These are phyloP conservation scores for Centruroides vittatus DNA, from an alignment of 1,140 invertebrate genomes.

Conservation along the genomic window DNA sequence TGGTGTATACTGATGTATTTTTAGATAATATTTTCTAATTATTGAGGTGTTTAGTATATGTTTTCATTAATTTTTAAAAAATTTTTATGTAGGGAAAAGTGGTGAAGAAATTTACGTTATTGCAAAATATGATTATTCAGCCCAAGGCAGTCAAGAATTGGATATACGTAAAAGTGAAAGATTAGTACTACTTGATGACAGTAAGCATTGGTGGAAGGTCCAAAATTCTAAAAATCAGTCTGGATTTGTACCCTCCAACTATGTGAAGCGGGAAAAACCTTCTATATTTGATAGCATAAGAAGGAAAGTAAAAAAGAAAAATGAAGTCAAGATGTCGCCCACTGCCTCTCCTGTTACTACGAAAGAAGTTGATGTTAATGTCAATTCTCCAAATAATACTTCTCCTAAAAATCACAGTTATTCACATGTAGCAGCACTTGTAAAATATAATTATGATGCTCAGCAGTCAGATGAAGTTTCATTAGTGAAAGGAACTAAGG, in stretches of 20 bases:
- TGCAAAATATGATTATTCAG: slow-evolving; percentile 96
- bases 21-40: too few species aligned
- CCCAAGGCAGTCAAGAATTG: slow-evolving; percentile 92
- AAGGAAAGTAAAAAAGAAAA: slow-evolving; percentile 84
- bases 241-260: slow-evolving; percentile 98
- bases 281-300: slow-evolving; percentile 90
- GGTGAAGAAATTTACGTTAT: slow-evolving; percentile 88
- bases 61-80: not conserved
- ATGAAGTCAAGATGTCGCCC: slow-evolving; percentile 52
- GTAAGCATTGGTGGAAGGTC: slow-evolving; percentile 96
- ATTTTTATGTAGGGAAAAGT: slow-evolving; percentile 13
- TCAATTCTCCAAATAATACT: slow-evolving; percentile 4
- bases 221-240: slow-evolving; percentile 81
- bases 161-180: slow-evolving; percentile 95
- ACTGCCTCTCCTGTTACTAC: slow-evolving; percentile 17
- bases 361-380: slow-evolving; percentile 35
- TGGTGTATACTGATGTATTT: too few species aligned
- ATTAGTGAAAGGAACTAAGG: slow-evolving; percentile 68
- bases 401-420: slow-evolving; percentile 11
- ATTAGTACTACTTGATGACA: slow-evolving; percentile 88
- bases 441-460: slow-evolving; percentile 96
- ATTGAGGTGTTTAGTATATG: too few species aligned
- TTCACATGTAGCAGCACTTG: slow-evolving; percentile 47
- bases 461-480: slow-evolving; percentile 93
- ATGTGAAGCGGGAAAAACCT: slow-evolving; percentile 94